These are phyloP conservation scores for Rambutsinella grinnellia DNA, from an alignment of 2,888 invertebrate species.

Conservation along the genomic window DNA sequence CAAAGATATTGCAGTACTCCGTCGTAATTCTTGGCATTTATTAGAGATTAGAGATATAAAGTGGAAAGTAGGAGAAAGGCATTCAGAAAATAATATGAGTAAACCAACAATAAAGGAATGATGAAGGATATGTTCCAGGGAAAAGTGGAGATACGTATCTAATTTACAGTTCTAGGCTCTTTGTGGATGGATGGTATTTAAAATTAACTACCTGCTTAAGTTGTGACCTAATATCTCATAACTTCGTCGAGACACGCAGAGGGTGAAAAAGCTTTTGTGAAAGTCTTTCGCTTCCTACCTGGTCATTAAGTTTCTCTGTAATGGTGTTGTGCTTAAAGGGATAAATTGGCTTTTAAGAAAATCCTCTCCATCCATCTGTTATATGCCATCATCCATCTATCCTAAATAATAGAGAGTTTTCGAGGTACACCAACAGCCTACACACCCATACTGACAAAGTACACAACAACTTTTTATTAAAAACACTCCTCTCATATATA, in stretches of 20 bases:
- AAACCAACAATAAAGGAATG: not conserved
- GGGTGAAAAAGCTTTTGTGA: slow-evolving; percentile 37
- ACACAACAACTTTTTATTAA: no score
- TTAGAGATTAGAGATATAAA: no score
- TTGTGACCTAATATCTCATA: slow-evolving; percentile 49
- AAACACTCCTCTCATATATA: no score
- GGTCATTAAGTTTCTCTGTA: slow-evolving; percentile 48
- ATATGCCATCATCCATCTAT: slow-evolving; percentile 54
- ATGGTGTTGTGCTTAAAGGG: slow-evolving; percentile 44
- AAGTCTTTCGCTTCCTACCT: slow-evolving; percentile 41
- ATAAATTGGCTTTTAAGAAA: slow-evolving; percentile 54
- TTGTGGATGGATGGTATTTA: slow-evolving; percentile 35
- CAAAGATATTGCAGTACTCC: no score
- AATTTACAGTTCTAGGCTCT: slow-evolving; percentile 44
- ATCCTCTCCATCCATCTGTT: slow-evolving; percentile 49
- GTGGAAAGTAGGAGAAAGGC: not conserved
- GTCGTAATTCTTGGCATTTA: no score
- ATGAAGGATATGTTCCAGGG: slow-evolving; percentile 14
- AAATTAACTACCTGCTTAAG: slow-evolving; percentile 50
- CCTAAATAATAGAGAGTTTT: no score
- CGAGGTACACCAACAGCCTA: no score
- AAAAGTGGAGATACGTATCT: slow-evolving; percentile 45
- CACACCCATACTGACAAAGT: no score
- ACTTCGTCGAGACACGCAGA: slow-evolving; percentile 44
- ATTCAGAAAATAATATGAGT: not conserved